Conservation (phyloP, 2,113 vertebrate species). For the Dromas ardeola region DNA sequence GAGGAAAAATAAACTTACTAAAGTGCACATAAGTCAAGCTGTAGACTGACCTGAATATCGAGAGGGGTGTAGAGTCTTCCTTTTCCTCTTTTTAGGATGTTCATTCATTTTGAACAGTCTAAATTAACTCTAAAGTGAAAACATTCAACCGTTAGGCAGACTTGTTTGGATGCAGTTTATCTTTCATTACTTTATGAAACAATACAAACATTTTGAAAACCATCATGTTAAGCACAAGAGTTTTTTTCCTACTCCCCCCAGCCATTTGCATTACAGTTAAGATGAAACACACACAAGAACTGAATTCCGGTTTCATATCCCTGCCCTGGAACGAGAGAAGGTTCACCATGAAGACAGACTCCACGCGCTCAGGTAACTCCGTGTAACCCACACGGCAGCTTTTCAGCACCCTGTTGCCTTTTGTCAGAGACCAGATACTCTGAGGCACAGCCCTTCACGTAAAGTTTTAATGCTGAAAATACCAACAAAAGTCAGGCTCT, state of each 20-base stretch:
- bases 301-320: background rate
- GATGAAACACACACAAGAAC: background rate
- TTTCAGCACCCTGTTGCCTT: background rate
- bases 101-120: constrained; percentile 80
- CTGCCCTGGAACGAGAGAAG: background rate
- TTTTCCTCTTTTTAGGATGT: constrained; percentile 84
- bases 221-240: background rate
- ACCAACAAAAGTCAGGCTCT: background rate
- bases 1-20: background rate
- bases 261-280: background rate
- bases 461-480: background rate
- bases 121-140: background rate
- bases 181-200: background rate
- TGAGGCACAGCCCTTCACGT: background rate
- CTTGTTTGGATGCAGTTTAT: background rate
- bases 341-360: background rate
- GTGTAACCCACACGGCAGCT: background rate
- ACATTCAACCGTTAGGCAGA: background rate
- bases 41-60: constrained; percentile 79
- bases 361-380: background rate
- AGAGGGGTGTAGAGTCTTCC: constrained; percentile 82
- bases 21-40: background rate
- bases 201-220: background rate
- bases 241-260: background rate
- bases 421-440: background rate